A percentile compares a stretch with the other conserved stretches of the same genome.
Conservation (phyloP, 2,888 invertebrate genomes). For the Trachelus troglodyta region DNA sequence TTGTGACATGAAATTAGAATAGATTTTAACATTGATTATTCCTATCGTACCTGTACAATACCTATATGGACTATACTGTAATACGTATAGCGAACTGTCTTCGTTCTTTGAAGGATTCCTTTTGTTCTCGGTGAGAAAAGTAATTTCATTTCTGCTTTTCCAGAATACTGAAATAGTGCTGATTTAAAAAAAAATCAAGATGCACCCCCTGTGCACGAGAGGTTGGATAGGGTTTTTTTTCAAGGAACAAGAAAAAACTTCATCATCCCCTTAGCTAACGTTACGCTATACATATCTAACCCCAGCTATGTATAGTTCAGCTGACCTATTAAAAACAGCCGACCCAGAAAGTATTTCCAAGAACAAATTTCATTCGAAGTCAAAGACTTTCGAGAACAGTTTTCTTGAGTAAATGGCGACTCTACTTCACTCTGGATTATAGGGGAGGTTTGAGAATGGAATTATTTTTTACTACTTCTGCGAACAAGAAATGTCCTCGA, state of each 20-base stretch:
- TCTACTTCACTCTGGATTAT: neutral
- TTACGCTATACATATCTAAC: constrained; percentile 1
- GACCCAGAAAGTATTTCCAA: constrained; percentile 13
- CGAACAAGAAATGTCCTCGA: neutral
- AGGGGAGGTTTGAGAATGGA: neutral
- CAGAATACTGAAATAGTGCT: neutral
- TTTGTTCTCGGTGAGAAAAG: neutral
- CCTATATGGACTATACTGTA: neutral
- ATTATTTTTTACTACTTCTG: neutral
- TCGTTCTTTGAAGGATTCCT: neutral
- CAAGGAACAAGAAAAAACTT: neutral
- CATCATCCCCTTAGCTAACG: neutral
- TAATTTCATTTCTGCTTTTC: neutral
- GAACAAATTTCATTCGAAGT: constrained; percentile 8
- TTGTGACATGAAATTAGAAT: neutral
- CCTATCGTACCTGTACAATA: neutral
- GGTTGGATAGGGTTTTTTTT: neutral
- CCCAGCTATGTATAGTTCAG: constrained; percentile 9
- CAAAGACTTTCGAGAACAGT: constrained; percentile 5
- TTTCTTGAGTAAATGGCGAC: neutral
- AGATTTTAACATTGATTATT: neutral
- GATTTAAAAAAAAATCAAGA: neutral
- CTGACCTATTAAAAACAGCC: constrained; percentile 35
- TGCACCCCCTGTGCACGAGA: neutral
- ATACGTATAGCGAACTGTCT: neutral